phyloP scores from a whole-genome alignment of 2,113 vertebrate species.

The Gymnogyps californianus region DNA sequence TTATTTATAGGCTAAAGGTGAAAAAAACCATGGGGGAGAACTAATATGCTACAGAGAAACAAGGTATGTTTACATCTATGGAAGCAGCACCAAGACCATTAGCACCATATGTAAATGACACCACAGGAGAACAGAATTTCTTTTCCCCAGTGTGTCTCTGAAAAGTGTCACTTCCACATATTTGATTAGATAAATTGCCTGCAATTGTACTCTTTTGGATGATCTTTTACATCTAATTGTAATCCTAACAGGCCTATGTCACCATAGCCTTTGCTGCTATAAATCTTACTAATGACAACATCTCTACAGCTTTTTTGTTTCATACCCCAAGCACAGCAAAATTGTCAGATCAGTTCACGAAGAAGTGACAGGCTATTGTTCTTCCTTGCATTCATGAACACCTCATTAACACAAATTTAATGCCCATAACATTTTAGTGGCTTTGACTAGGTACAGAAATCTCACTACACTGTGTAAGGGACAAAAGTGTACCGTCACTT shows the following conservation, averaged over 20 bases:
- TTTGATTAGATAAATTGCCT: conserved; percentile 32
- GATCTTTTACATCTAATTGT: conserved; percentile 53
- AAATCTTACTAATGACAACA: conserved; percentile 60
- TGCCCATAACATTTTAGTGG: conserved; percentile 29
- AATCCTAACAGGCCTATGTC: conserved; percentile 49
- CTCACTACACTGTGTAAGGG: not conserved
- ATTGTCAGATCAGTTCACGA: conserved; percentile 62
- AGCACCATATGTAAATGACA: not conserved
- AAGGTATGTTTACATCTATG: not conserved
- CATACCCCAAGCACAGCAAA: conserved; percentile 54
- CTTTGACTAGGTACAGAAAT: conserved; percentile 18
- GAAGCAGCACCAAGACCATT: not conserved
- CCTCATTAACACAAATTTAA: conserved; percentile 67
- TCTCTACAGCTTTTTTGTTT: conserved; percentile 51
- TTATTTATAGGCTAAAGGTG: not conserved
- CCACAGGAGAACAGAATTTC: not conserved
- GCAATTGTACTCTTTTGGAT: not conserved
- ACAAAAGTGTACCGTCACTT: not conserved
- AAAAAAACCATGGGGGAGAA: not conserved
- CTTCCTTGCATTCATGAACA: conserved; percentile 54
- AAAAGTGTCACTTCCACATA: conserved; percentile 9
- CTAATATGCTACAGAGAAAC: not conserved
- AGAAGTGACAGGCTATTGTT: conserved; percentile 67
- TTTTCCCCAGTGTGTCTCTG: not conserved
- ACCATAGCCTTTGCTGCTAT: conserved; percentile 23